Base-by-base conservation (phyloP, 2,888 invertebrate species). In the Parapristionchus giblindavisi region DNA sequence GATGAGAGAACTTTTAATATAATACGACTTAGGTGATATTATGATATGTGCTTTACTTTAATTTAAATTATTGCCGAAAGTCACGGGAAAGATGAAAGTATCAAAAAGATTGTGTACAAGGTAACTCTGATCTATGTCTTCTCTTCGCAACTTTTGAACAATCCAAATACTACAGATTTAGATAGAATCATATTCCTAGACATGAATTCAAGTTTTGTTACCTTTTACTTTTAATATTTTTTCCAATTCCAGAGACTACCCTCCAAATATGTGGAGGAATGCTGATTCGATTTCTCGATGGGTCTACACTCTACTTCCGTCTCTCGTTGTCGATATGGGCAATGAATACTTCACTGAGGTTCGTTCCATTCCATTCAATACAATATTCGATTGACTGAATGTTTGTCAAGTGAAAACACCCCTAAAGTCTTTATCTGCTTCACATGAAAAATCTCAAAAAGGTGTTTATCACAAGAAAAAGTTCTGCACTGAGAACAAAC, bases 281-380 rank as follows among this genome's bases (percentile, higher is more conserved):
- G 90, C 91, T 0, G 85, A 90, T 11, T 91, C 92, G 0, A 85
- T 93, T 73, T 90, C 91, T 77, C 89, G 90, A 75, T 93, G 93
- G 93, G 89, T 92, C 14, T 89, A 90, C 71, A 90, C 91, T 76
- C 92, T 91, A 85, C 85, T 93, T 38, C 92, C 93, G 1, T 91
- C 91, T 1, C 75, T 84, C 34, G 87, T 87, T 4, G 80, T 80
- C 56, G 66, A 78, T 6, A 71, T 85, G 36, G 84, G 84, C 60
- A 82, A 84, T 51, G 84, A 87, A 52, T 85, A 81, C 79, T 77
- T 76, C 40, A 76, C 80, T 2, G 79, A 77, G n/a, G 83, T 80
- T 40, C n/a, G 77, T 56, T 21, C n/a, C n/a, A 34, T 3, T 60
- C 27, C 32, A 5, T 4, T 27, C 24, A 52, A 6, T 11, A 1